phyloP scores from a whole-genome alignment of 2,888 invertebrate species.

The Drosophila percnosoma region DNA sequence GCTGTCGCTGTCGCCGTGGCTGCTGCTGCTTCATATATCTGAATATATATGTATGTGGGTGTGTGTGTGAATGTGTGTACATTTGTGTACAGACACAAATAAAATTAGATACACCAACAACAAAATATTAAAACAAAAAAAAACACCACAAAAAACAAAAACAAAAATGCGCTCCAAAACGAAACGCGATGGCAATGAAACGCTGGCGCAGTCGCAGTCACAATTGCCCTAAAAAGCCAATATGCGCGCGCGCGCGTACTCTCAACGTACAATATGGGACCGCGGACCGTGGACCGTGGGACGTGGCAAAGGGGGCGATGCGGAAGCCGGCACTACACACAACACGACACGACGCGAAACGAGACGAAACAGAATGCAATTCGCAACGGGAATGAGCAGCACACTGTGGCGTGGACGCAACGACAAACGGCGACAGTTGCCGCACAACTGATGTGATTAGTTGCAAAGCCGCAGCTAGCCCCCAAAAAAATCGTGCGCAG shows the following conservation, averaged over 20 bases:
- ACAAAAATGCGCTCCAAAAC: conserved; percentile 41
- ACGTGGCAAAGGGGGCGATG: conserved; percentile 9
- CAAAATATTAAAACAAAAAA: conserved; percentile 13
- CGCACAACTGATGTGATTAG: conserved; percentile 67
- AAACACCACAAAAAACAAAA: conserved; percentile 33
- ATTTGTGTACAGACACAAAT: no score
- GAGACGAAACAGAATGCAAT: conserved; percentile 15
- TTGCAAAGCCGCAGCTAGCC: conserved; percentile 34
- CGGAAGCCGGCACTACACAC: conserved; percentile 19
- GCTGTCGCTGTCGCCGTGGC: conserved; percentile 6
- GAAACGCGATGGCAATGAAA: conserved; percentile 40
- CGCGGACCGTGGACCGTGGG: not conserved
- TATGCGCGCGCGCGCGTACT: conserved; percentile 58
- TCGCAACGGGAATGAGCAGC: conserved; percentile 33
- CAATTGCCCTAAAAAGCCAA: conserved; percentile 45
- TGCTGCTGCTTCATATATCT: conserved; percentile 14
- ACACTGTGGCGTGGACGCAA: conserved; percentile 35
- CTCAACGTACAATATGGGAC: conserved; percentile 5
- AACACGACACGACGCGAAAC: conserved; percentile 20
- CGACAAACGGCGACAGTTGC: conserved; percentile 71
- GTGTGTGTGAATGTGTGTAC: not conserved
- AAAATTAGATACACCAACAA: conserved; percentile 26
- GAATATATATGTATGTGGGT: not conserved
- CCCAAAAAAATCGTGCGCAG: conserved; percentile 13
- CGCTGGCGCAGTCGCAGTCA: conserved; percentile 43